These are phyloP conservation scores for Amitus sp. DNA, from an alignment of 2,888 invertebrate species.

Conservation along the genomic window DNA sequence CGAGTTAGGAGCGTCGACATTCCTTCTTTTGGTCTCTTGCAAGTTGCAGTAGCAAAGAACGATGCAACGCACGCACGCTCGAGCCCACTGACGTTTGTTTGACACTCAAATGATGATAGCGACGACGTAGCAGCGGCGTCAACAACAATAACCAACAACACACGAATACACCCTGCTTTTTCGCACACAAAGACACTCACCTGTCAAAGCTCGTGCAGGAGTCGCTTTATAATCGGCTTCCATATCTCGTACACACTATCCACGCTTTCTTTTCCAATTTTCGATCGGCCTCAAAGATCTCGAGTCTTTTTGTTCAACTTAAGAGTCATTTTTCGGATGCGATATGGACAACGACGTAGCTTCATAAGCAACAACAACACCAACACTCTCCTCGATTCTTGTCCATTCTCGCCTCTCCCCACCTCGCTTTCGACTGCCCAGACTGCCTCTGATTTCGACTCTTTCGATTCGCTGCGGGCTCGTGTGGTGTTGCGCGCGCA, in stretches of 20 bases:
- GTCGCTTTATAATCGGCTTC: conserved; percentile 64
- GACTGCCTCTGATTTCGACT: no score
- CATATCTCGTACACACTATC: conserved; percentile 47
- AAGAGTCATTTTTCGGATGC: conserved; percentile 7
- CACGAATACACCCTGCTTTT: conserved; percentile 10
- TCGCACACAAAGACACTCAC: no score
- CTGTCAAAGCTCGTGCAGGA: conserved; percentile 63
- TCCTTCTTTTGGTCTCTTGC: no score
- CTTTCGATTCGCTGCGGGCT: no score
- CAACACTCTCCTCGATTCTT: no score
- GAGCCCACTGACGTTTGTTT: conserved; percentile 41
- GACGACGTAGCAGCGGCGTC: no score
- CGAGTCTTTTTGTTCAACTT: background rate
- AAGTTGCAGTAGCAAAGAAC: no score
- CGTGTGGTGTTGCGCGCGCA: no score
- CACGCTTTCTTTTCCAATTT: background rate
- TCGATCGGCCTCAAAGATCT: background rate
- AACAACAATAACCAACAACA: conserved; percentile 24
- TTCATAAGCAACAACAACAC: no score
- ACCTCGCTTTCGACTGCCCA: no score
- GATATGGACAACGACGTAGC: conserved; percentile 5
- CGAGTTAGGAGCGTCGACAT: conserved; percentile 11
- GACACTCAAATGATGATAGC: conserved; percentile 31
- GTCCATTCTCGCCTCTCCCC: no score
- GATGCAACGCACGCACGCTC: conserved; percentile 9